These are phyloP conservation scores for Gymnocephalus cernua DNA, from an alignment of 2,113 vertebrate species.

Conservation along the genomic window DNA sequence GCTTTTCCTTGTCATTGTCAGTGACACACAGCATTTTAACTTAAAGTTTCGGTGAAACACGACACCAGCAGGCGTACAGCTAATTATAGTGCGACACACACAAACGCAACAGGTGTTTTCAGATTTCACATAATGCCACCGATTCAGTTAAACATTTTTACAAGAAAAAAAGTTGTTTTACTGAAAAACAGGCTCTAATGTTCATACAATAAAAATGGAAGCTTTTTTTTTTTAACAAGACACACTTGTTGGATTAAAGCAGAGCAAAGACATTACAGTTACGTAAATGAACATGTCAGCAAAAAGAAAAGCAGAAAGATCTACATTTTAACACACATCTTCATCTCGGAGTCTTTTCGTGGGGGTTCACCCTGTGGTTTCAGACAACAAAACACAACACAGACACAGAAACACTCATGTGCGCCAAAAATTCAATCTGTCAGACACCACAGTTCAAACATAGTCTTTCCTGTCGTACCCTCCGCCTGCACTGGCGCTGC, in stretches of 20 bases:
- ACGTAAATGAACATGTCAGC: conserved; percentile 14
- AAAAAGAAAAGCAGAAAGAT: conserved; percentile 53
- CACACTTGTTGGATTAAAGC: background rate
- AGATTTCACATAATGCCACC: conserved; percentile 26
- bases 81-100: conserved; percentile 17
- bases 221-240: background rate
- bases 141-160: background rate
- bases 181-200: background rate
- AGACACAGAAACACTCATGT: conserved; percentile 19
- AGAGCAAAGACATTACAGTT: background rate
- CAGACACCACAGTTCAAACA: conserved; percentile 70
- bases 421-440: conserved; percentile 4
- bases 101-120: conserved; percentile 17
- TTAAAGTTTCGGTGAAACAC: conserved; percentile 67
- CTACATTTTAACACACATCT: conserved; percentile 56
- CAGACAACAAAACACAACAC: conserved; percentile 17
- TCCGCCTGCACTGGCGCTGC: conserved; percentile 58
- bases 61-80: conserved; percentile 47
- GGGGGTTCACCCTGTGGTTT: conserved; percentile 36
- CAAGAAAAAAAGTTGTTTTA: background rate
- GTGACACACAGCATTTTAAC: conserved; percentile 41
- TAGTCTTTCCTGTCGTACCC: conserved; percentile 87
- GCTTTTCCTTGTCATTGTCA: conserved; percentile 55
- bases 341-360: conserved; percentile 84
- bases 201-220: background rate